A percentile compares a stretch with the other conserved stretches of the same genome.
Conservation (phyloP, 2,888 invertebrate species). For the Exocentrus adspersus region DNA sequence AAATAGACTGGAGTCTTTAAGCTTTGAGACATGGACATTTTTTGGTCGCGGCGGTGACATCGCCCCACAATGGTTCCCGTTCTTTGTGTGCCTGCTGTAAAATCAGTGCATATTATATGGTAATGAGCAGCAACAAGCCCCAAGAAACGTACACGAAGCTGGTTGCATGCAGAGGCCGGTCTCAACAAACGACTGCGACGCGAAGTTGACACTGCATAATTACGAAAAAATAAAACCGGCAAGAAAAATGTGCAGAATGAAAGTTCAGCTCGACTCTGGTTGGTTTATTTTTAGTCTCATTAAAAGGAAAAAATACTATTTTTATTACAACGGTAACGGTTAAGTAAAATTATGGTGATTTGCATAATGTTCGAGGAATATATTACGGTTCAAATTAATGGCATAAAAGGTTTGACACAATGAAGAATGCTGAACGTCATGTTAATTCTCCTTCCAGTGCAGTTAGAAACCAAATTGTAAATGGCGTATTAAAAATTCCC, state of each 20-base stretch:
- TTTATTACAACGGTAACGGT: conserved; percentile 14
- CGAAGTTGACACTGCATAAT: conserved; percentile 45
- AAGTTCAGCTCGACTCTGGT: conserved; percentile 13
- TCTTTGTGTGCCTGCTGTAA: conserved; percentile 19
- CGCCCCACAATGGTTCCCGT: conserved; percentile 13
- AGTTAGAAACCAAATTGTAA: neutral
- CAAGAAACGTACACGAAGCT: conserved; percentile 25
- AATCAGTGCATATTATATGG: conserved; percentile 24
- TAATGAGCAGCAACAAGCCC: conserved; percentile 23
- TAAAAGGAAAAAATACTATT: conserved; percentile 19
- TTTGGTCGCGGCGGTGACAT: conserved; percentile 12
- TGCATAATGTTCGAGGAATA: conserved; percentile 20
- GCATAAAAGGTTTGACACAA: conserved; percentile 10
- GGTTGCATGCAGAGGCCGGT: conserved; percentile 20
- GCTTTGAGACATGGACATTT: neutral
- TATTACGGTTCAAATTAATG: neutral
- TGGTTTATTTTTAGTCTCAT: conserved; percentile 23
- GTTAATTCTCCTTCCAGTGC: neutral
- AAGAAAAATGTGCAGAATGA: conserved; percentile 19
- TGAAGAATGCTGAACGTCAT: conserved; percentile 5
- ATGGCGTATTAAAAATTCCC: neutral
- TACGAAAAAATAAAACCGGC: conserved; percentile 32
- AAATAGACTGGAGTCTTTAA: neutral
- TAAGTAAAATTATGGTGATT: conserved; percentile 11
- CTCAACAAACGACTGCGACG: conserved; percentile 32